Percentiles rank a stretch among this genome's conserved stretches.
These are phyloP conservation scores for Laupala kohalensis DNA, from an alignment of 1,140 invertebrate species.

Conservation along the genomic window DNA sequence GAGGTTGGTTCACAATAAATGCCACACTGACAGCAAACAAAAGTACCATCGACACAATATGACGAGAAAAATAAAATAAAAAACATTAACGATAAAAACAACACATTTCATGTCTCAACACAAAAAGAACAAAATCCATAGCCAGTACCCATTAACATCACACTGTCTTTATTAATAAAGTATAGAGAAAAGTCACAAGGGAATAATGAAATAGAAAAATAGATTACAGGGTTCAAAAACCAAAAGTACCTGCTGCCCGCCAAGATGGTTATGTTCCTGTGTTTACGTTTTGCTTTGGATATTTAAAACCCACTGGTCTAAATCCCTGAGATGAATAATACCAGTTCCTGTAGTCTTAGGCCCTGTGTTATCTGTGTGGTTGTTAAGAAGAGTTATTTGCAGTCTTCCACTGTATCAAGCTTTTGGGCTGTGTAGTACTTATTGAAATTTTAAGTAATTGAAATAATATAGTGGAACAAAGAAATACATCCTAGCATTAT, in stretches of 20 bases:
- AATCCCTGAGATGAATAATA: too few species aligned
- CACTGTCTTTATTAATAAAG: neutral
- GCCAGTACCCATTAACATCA: neutral
- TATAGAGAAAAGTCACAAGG: neutral
- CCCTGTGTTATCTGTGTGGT: neutral
- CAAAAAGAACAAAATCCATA: neutral
- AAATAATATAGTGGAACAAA: neutral
- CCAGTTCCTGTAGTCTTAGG: neutral
- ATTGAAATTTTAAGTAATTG: neutral
- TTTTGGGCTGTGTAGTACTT: neutral
- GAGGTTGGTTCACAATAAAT: neutral
- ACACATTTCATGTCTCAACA: neutral
- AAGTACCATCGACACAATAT: neutral
- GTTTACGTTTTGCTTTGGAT: neutral
- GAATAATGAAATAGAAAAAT: neutral
- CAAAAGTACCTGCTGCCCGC: neutral
- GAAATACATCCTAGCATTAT: neutral
- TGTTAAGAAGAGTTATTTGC: neutral
- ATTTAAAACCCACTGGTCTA: neutral
- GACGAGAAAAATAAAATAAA: neutral
- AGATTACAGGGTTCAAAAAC: neutral
- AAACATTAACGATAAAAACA: neutral
- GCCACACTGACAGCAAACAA: neutral
- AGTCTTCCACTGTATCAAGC: neutral
- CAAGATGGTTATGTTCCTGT: neutral